phyloP scores from a whole-genome alignment of 2,113 vertebrate genomes.

The Campylorhamphus procurvoides region DNA sequence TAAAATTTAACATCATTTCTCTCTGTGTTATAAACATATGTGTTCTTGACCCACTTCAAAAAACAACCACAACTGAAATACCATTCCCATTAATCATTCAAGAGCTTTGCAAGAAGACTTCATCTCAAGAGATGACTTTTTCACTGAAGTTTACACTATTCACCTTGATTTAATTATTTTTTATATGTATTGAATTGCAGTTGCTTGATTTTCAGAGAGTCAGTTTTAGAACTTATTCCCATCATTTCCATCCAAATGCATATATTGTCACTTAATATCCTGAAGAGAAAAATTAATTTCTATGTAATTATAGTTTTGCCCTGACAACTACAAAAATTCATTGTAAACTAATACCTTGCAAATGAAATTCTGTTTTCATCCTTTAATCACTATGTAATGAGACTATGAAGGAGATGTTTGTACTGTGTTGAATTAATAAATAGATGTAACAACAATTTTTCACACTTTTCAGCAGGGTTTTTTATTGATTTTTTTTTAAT shows the following conservation, averaged over 20 bases:
- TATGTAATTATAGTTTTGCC: background rate
- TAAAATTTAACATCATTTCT: conserved; percentile 25
- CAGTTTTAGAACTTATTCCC: background rate
- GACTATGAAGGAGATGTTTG: background rate
- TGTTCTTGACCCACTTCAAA: conserved; percentile 65
- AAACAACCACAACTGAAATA: conserved; percentile 54
- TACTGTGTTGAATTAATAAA: background rate
- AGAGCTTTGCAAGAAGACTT: conserved; percentile 14
- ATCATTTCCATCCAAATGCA: background rate
- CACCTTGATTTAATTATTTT: conserved; percentile 7
- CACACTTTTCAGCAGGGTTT: background rate
- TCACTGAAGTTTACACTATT: conserved; percentile 29
- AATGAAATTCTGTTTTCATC: conserved; percentile 14
- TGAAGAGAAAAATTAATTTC: conserved; percentile 28
- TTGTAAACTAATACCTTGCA: background rate
- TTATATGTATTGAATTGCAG: background rate
- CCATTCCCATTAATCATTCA: conserved; percentile 60
- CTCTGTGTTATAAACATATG: conserved; percentile 37
- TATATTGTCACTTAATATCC: background rate
- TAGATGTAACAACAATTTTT: background rate
- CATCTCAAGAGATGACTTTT: conserved; percentile 36
- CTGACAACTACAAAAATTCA: background rate
- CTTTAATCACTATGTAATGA: background rate
- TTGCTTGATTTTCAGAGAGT: background rate
- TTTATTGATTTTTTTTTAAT: background rate